These are phyloP conservation scores for Lasioglossum figueresi DNA, from an alignment of 2,888 invertebrate genomes.

Conservation along the genomic window DNA sequence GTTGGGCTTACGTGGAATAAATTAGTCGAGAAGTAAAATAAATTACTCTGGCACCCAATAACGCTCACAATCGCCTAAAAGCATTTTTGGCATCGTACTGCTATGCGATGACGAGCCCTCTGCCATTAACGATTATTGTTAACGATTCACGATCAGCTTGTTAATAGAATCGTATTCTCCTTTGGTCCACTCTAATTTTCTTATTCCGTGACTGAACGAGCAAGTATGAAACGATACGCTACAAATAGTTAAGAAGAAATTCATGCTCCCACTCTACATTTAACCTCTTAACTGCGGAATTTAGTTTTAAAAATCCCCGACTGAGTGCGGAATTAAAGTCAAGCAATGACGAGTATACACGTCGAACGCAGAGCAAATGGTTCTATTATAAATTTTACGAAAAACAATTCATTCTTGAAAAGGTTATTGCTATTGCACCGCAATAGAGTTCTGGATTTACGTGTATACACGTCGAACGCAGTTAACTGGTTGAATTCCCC, in stretches of 20 bases:
- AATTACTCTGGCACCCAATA: conserved; percentile 29
- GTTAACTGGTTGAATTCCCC: no score
- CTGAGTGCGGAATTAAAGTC: no score
- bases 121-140: conserved; percentile 38
- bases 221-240: background rate
- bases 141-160: conserved; percentile 37
- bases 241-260: background rate
- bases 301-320: no score
- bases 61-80: conserved; percentile 43
- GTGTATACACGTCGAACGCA: no score
- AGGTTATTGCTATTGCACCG: no score
- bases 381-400: no score
- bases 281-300: no score
- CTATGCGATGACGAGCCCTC: conserved; percentile 30
- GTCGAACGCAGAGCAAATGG: no score
- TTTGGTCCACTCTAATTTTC: background rate
- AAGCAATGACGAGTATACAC: no score
- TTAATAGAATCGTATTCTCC: background rate
- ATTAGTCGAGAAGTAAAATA: background rate
- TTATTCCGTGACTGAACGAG: background rate
- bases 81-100: conserved; percentile 60
- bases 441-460: no score
- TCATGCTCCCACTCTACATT: background rate
- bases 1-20: background rate
- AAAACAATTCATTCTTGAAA: no score